Conservation (phyloP, 2,113 vertebrate genomes). For the Leucopsar rothschildi region DNA sequence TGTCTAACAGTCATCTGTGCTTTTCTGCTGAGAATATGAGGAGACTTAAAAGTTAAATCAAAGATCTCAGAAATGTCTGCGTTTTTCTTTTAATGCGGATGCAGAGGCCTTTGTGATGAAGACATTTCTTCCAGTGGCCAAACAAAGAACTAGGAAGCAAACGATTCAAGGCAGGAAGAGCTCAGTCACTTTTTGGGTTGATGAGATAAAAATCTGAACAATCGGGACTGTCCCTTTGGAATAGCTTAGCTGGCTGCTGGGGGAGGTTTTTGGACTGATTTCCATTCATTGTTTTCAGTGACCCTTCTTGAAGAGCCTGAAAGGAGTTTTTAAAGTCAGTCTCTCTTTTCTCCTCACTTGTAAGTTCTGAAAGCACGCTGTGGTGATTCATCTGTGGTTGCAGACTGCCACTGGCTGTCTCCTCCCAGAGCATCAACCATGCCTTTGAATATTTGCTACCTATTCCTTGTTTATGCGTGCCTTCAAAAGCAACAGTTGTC, state of each 20-base stretch:
- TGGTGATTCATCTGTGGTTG: constrained; percentile 22
- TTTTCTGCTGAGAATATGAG: neutral
- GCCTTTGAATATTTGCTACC: constrained; percentile 15
- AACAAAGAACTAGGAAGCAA: constrained; percentile 40
- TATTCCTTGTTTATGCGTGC: neutral
- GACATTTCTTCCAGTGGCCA: constrained; percentile 1
- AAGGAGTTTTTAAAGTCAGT: constrained; percentile 8
- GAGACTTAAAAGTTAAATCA: neutral
- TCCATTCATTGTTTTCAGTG: constrained; percentile 53
- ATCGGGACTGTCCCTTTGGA: neutral
- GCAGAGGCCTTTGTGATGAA: constrained; percentile 3
- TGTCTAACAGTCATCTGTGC: neutral
- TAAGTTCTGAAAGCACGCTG: constrained; percentile 12
- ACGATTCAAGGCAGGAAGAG: constrained; percentile 31
- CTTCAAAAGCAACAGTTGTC: constrained; percentile 47
- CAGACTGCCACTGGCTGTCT: constrained; percentile 24
- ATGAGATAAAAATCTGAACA: constrained; percentile 45
- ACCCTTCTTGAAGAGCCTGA: neutral
- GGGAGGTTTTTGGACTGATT: constrained; percentile 33
- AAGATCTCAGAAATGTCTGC: neutral
- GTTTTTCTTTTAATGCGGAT: neutral
- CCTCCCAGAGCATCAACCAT: neutral
- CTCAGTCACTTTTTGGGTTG: constrained; percentile 14
- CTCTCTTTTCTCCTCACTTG: neutral
- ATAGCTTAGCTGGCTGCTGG: neutral